These are phyloP conservation scores for Diarsia brunnea DNA, from an alignment of 2,888 invertebrate species.

Conservation along the genomic window DNA sequence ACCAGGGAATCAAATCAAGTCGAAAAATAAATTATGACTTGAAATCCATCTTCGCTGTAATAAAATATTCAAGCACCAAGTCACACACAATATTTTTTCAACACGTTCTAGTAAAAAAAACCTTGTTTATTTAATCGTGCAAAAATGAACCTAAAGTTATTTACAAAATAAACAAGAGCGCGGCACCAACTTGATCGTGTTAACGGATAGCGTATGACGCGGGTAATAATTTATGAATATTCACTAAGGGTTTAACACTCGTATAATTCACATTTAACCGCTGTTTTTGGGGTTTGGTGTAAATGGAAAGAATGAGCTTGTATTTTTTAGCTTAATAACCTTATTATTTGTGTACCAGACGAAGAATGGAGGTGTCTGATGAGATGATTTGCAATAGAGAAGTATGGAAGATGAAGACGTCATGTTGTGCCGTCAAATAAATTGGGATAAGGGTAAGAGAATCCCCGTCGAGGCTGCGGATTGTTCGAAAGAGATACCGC, in stretches of 20 bases:
- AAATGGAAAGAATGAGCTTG: constrained; percentile 5
- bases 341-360: no score
- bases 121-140: neutral
- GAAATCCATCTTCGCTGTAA: neutral
- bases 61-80: neutral
- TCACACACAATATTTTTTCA: neutral
- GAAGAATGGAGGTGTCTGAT: no score
- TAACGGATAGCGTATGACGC: constrained; percentile 46
- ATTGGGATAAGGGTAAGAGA: no score
- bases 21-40: no score
- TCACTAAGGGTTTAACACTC: constrained; percentile 60
- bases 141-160: constrained; percentile 4
- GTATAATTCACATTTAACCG: constrained; percentile 62
- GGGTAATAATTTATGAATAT: constrained; percentile 68
- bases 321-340: neutral
- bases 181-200: constrained; percentile 57
- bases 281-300: constrained; percentile 30
- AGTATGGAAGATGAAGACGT: no score
- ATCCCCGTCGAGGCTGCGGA: no score
- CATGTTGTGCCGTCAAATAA: no score
- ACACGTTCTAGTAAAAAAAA: constrained; percentile 4
- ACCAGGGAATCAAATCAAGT: neutral
- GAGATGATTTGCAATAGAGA: no score
- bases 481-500: no score
- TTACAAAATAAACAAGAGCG: constrained; percentile 45